Conservation (phyloP, 2,888 invertebrate species). For the Tribolium freemani region DNA sequence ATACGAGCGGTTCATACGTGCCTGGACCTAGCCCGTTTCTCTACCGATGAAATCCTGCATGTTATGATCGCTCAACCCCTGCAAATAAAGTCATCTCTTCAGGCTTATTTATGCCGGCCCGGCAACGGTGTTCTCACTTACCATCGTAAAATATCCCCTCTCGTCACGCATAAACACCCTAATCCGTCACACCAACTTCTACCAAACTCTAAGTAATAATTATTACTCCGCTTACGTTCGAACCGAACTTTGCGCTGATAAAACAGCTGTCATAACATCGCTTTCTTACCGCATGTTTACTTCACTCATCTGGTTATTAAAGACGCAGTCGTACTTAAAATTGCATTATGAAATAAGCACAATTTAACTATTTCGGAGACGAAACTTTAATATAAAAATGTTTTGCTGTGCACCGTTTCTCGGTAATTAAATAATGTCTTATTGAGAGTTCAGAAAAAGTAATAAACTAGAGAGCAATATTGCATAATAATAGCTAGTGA, state of each 20-base stretch:
- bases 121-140: constrained; percentile 16
- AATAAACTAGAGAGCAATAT: no score
- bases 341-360: no score
- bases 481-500: no score
- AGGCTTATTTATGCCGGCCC: constrained; percentile 39
- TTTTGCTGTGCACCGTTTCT: no score
- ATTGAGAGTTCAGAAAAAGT: no score
- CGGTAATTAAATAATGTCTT: no score
- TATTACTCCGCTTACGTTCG: constrained; percentile 38
- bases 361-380: no score
- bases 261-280: constrained; percentile 39
- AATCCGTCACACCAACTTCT: constrained; percentile 41
- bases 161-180: constrained; percentile 41
- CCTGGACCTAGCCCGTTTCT: constrained; percentile 45
- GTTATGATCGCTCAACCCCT: constrained; percentile 47
- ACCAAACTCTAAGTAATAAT: constrained; percentile 40
- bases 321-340: no score
- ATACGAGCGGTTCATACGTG: constrained; percentile 50
- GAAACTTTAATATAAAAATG: no score
- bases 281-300: constrained; percentile 26
- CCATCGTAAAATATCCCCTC: constrained; percentile 36
- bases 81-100: constrained; percentile 47
- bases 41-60: constrained; percentile 48
- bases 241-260: constrained; percentile 30
- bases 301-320: background rate